These are phyloP conservation scores for Illadopsis cleaveri DNA, from an alignment of 2,113 vertebrate genomes.

Conservation along the genomic window DNA sequence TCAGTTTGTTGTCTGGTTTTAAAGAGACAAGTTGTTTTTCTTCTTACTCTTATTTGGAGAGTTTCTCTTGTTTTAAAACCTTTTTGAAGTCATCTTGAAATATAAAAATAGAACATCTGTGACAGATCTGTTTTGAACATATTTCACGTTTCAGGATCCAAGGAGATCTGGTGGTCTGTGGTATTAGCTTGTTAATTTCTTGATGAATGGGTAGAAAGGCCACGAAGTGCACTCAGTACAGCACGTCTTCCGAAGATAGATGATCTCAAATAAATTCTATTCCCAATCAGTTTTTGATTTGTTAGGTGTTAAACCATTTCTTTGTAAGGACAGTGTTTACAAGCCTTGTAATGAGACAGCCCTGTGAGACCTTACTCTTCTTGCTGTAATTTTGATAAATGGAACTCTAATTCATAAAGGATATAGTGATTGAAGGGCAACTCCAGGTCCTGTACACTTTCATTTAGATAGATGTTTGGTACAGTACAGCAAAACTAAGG, in stretches of 20 bases:
- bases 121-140: slow-evolving; percentile 40
- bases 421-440: slow-evolving; percentile 81
- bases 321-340: slow-evolving; percentile 82
- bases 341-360: slow-evolving; percentile 82
- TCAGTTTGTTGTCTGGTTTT: slow-evolving; percentile 41
- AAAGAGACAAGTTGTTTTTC: slow-evolving; percentile 33
- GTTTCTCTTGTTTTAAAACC: slow-evolving; percentile 18
- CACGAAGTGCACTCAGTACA: slow-evolving; percentile 67
- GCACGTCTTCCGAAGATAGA: slow-evolving; percentile 71
- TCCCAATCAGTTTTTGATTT: slow-evolving; percentile 82
- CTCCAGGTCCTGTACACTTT: slow-evolving; percentile 71
- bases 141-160: slow-evolving; percentile 47
- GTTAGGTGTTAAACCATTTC: slow-evolving; percentile 82
- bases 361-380: slow-evolving; percentile 78
- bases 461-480: slow-evolving; percentile 83
- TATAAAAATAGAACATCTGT: slow-evolving; percentile 52
- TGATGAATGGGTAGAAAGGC: slow-evolving; percentile 79
- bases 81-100: slow-evolving; percentile 56
- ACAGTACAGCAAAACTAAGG: slow-evolving; percentile 61
- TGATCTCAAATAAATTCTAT: slow-evolving; percentile 76
- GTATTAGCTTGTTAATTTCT: slow-evolving; percentile 75
- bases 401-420: slow-evolving; percentile 81
- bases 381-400: slow-evolving; percentile 88
- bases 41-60: slow-evolving; percentile 1
- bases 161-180: slow-evolving; percentile 59